Evolutionary conservation across 1,140 invertebrate genomes (phyloP).

Genomic region (Chlorops oryzae): DNA sequence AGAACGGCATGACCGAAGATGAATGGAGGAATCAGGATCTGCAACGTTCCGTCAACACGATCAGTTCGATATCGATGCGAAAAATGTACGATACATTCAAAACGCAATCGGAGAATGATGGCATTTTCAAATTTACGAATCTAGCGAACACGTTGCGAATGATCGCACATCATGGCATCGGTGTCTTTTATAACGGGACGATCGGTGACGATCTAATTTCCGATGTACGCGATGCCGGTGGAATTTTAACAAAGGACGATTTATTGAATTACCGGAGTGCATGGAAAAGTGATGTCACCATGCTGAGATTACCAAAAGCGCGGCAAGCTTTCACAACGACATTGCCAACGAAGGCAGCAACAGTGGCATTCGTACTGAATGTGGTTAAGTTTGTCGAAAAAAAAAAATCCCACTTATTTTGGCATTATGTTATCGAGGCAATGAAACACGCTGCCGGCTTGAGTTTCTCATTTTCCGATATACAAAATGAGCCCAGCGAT

Average conservation of each 20-base stretch:
- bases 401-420: slow-evolving; percentile 50
- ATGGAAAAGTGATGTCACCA: too few species aligned
- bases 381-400: slow-evolving; percentile 63
- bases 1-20: slow-evolving; percentile 59
- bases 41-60: slow-evolving; percentile 57
- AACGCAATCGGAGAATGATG: too few species aligned
- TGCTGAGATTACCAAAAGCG: too few species aligned
- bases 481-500: too few species aligned
- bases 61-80: slow-evolving; percentile 61
- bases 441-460: slow-evolving; percentile 94
- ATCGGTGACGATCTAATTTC: slow-evolving; percentile 59
- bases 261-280: slow-evolving; percentile 63
- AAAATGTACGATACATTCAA: slow-evolving; percentile 59
- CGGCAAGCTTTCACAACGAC: slow-evolving; percentile 58
- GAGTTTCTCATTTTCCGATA: too few species aligned
- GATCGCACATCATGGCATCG: slow-evolving; percentile 60
- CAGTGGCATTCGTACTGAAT: slow-evolving; percentile 80
- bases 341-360: slow-evolving; percentile 74
- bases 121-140: slow-evolving; percentile 61
- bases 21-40: slow-evolving; percentile 54
- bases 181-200: slow-evolving; percentile 62
- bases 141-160: slow-evolving; percentile 67
- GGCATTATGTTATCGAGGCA: slow-evolving; percentile 80
- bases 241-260: slow-evolving; percentile 73
- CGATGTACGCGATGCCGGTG: slow-evolving; percentile 64